phyloP scores from a whole-genome alignment of 2,113 vertebrate species.

The Lucifuga dentata region DNA sequence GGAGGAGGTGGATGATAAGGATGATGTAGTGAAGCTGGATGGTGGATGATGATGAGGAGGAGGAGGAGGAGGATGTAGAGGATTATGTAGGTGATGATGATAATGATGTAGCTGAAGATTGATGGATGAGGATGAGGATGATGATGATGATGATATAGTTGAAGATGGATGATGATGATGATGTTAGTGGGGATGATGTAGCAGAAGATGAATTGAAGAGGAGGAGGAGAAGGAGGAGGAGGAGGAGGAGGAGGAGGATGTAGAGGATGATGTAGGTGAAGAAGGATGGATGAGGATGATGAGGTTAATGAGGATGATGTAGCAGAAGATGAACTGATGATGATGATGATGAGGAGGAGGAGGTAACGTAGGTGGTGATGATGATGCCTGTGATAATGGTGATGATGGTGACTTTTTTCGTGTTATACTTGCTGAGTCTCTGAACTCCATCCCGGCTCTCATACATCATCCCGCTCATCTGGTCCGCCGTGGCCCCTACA shows the following conservation, averaged over 20 bases:
- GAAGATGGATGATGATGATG: slow-evolving; percentile 41
- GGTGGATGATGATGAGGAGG: too few species aligned
- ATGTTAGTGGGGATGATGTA: slow-evolving; percentile 61
- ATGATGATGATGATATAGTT: slow-evolving; percentile 9
- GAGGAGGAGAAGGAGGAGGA: too few species aligned
- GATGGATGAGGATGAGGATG: slow-evolving; percentile 60
- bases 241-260: too few species aligned
- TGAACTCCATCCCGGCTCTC: slow-evolving; percentile 4
- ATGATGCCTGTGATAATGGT: slow-evolving; percentile 55
- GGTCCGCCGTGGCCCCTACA: slow-evolving; percentile 50
- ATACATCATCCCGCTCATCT: slow-evolving; percentile 56
- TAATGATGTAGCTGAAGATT: too few species aligned
- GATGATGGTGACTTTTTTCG: slow-evolving; percentile 28
- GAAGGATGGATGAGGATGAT: too few species aligned
- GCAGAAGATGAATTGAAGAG: too few species aligned
- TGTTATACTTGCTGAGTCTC: slow-evolving; percentile 20
- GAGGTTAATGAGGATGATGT: too few species aligned
- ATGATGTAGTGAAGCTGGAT: too few species aligned
- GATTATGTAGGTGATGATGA: too few species aligned
- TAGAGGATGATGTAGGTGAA: too few species aligned
- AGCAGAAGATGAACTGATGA: slow-evolving; percentile 62
- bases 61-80: too few species aligned
- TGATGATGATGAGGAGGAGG: slow-evolving; percentile 41
- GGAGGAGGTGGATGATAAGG: too few species aligned
- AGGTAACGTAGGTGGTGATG: slow-evolving; percentile 36